These are phyloP conservation scores for Aythya fuligula DNA, from an alignment of 2,797 vertebrate species.

Conservation along the genomic window DNA sequence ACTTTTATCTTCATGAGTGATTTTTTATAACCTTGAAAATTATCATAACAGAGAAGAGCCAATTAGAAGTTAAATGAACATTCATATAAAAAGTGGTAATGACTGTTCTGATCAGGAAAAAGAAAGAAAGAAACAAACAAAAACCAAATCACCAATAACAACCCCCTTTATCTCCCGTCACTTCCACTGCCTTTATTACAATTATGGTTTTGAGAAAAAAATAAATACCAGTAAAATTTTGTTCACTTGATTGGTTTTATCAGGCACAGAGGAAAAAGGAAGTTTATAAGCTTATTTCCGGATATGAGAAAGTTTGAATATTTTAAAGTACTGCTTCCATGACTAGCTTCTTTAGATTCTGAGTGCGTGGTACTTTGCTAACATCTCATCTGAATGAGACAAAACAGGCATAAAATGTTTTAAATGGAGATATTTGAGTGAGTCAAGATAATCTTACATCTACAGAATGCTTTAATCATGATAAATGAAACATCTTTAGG, in stretches of 20 bases:
- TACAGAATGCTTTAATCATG: neutral
- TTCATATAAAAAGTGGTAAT: constrained; percentile 53
- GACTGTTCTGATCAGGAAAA: constrained; percentile 29
- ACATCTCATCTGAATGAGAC: neutral
- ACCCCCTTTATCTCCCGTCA: too few relatives aligned
- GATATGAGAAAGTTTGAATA: neutral
- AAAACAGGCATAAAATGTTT: neutral
- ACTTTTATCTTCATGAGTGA: neutral
- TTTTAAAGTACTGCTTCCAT: neutral
- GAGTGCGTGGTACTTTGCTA: neutral
- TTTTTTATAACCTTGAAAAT: constrained; percentile 49
- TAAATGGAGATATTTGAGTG: neutral
- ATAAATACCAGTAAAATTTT: neutral
- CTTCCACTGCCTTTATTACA: constrained; percentile 35
- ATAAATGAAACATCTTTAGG: neutral
- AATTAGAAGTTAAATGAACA: constrained; percentile 53
- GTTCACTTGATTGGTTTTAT: constrained; percentile 14
- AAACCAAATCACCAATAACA: neutral
- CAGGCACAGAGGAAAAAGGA: neutral
- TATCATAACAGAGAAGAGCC: constrained; percentile 12
- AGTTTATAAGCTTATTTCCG: neutral
- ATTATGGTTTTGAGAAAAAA: constrained; percentile 40
- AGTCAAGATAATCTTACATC: neutral
- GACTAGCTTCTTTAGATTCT: neutral
- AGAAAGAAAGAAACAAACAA: neutral